Evolutionary conservation across 2,888 invertebrate genomes (phyloP).

Genomic region (Oithona nana): DNA sequence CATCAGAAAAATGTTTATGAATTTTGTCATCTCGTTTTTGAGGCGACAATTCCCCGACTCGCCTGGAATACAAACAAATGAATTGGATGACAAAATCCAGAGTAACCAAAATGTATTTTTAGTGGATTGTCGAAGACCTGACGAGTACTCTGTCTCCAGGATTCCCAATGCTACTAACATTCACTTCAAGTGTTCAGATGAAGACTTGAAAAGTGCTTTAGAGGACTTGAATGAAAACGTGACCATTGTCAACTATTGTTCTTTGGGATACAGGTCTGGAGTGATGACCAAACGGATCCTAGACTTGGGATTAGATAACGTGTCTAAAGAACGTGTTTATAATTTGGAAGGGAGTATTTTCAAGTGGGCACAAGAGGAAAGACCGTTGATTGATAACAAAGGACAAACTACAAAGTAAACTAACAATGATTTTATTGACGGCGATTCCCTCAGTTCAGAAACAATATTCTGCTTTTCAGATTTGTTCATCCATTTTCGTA

Average conservation of each 20-base stretch:
- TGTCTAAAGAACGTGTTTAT: background rate
- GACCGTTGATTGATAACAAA: background rate
- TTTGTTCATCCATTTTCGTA: background rate
- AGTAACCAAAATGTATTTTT: conserved; percentile 1
- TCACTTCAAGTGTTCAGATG: background rate
- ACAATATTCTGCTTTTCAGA: background rate
- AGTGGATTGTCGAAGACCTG: conserved; percentile 16
- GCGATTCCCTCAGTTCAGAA: background rate
- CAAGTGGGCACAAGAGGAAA: conserved; percentile 19
- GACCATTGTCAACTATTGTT: conserved; percentile 16
- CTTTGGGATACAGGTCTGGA: conserved; percentile 19
- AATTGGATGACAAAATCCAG: background rate
- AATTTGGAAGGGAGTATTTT: conserved; percentile 19
- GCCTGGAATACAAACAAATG: background rate
- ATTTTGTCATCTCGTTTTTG: background rate
- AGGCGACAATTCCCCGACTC: background rate
- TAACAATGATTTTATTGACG: background rate
- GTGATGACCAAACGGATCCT: conserved; percentile 8
- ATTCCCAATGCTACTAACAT: conserved; percentile 15
- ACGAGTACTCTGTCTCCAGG: conserved; percentile 17
- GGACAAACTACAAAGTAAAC: background rate
- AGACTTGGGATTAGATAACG: too few species aligned
- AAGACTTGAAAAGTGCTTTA: background rate
- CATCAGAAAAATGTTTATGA: background rate
- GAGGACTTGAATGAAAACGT: background rate